Evolutionary conservation across 2,888 invertebrate species (phyloP).

Genomic region (Drosophila kuntzei): DNA sequence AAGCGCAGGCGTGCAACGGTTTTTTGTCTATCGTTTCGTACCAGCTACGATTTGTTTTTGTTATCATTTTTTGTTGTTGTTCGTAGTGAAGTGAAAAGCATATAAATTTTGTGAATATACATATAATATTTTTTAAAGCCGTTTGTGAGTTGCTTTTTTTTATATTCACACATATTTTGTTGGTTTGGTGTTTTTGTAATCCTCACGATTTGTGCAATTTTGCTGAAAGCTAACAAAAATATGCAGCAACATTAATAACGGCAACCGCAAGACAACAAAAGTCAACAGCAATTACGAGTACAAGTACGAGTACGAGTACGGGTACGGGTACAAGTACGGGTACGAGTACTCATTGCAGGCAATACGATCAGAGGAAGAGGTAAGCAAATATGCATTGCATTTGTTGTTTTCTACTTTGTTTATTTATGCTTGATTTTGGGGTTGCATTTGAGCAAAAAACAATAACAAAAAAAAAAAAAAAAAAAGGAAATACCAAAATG

Average conservation of each 20-base stretch:
- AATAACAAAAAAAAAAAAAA: conserved; percentile 18
- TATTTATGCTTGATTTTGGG: conserved; percentile 13
- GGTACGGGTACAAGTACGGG: no score
- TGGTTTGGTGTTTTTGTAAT: conserved; percentile 10
- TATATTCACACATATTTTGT: conserved; percentile 1
- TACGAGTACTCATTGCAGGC: conserved; percentile 34
- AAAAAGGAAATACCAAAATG: conserved; percentile 15
- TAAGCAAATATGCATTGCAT: conserved; percentile 63
- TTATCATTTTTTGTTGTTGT: conserved; percentile 36
- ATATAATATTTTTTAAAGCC: conserved; percentile 45
- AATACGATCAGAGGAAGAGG: conserved; percentile 64
- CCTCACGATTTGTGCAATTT: conserved; percentile 44
- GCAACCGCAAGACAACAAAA: conserved; percentile 49
- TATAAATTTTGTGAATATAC: conserved; percentile 50
- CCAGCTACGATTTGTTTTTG: conserved; percentile 47
- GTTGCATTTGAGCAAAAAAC: conserved; percentile 12
- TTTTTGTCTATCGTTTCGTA: conserved; percentile 40
- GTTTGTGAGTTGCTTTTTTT: conserved; percentile 12
- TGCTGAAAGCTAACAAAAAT: conserved; percentile 47
- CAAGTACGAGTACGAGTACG: conserved; percentile 4
- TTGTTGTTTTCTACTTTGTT: conserved; percentile 36
- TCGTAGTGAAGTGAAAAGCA: conserved; percentile 44
- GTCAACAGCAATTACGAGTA: conserved; percentile 66
- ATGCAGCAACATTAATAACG: conserved; percentile 34
- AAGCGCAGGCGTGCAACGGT: conserved; percentile 76